A percentile compares a stretch with the other conserved stretches of the same genome.
These are phyloP conservation scores for Phyllotis vaccarum DNA, from an alignment of 2,797 vertebrate genomes.

Conservation along the genomic window DNA sequence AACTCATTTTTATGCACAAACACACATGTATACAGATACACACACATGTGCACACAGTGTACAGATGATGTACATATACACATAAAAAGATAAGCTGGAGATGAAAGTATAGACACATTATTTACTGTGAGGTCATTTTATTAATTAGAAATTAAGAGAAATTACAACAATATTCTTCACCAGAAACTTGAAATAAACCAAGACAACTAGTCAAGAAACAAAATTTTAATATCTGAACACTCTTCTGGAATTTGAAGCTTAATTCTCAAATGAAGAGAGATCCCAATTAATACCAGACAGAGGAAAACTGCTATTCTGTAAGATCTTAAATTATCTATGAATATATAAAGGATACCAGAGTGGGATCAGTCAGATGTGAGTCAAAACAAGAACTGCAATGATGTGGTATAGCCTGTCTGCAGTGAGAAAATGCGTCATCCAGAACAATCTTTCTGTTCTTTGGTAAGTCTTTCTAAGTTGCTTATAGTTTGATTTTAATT, in stretches of 20 bases:
- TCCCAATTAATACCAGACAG: not conserved
- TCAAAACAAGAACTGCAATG: not conserved
- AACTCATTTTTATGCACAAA: not conserved
- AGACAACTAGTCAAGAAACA: conserved; percentile 38
- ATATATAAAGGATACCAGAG: not conserved
- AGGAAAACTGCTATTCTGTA: not conserved
- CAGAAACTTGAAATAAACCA: conserved; percentile 50
- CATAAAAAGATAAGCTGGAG: not conserved
- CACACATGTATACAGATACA: not conserved
- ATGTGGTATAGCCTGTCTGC: not conserved
- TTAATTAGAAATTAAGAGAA: not conserved
- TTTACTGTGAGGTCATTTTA: conserved; percentile 16
- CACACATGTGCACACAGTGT: not conserved
- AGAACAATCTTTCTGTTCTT: not conserved
- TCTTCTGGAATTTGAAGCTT: not conserved
- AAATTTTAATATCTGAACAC: not conserved
- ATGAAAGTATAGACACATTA: not conserved
- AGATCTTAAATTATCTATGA: not conserved
- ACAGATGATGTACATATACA: not conserved
- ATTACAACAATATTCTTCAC: not conserved
- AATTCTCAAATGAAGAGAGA: not conserved
- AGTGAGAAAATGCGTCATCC: not conserved
- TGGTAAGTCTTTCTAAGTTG: conserved; percentile 6
- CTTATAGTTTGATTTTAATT: not conserved
- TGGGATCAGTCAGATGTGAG: not conserved